Evolutionary conservation across 2,888 invertebrate genomes (phyloP).

Genomic region (Agrochola lota): DNA sequence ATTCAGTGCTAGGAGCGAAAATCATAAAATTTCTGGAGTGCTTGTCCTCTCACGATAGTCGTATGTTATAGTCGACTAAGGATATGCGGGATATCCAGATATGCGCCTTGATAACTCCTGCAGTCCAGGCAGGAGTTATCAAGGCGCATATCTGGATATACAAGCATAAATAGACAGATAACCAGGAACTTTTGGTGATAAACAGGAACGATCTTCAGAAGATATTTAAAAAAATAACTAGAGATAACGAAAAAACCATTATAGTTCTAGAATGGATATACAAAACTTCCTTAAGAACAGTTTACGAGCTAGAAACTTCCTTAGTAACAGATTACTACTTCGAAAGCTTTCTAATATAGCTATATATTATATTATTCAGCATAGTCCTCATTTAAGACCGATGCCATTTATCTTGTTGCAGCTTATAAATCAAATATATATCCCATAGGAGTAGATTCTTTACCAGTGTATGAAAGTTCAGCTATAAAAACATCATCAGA

Average conservation of each 20-base stretch:
- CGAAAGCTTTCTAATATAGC: background rate
- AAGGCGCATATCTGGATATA: background rate
- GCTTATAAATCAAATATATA: background rate
- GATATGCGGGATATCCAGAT: too few species aligned
- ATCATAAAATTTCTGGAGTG: conserved; percentile 25
- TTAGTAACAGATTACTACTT: background rate
- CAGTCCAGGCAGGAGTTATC: background rate
- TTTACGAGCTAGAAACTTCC: background rate
- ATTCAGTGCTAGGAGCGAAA: conserved; percentile 27
- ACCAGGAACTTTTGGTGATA: background rate
- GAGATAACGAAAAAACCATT: background rate
- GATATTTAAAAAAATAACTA: background rate
- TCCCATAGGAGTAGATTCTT: background rate
- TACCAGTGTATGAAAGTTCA: background rate
- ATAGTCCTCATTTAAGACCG: background rate
- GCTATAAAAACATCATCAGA: too few species aligned
- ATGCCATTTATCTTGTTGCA: background rate
- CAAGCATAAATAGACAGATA: background rate
- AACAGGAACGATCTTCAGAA: background rate
- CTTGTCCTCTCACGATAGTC: background rate
- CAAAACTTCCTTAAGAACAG: background rate
- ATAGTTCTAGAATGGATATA: background rate
- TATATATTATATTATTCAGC: too few species aligned
- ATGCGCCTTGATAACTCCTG: too few species aligned
- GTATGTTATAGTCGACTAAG: background rate